These are phyloP conservation scores for Scaptomyza montana DNA, from an alignment of 1,140 invertebrate species.

Conservation along the genomic window DNA sequence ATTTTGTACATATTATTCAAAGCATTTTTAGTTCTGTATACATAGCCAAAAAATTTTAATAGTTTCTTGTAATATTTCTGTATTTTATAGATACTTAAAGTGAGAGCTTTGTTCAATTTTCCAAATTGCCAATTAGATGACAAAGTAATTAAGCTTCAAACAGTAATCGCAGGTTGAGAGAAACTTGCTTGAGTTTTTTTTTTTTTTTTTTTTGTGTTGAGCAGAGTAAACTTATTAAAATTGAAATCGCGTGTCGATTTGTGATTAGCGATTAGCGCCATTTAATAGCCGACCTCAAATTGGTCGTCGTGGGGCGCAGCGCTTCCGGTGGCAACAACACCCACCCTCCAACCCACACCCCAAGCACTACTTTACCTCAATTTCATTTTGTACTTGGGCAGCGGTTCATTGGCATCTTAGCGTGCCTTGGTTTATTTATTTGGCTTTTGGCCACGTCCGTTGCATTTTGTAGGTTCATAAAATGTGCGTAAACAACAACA, in stretches of 20 bases:
- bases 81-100: background rate
- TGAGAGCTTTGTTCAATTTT: background rate
- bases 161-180: slow-evolving; percentile 1
- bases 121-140: slow-evolving; percentile 2
- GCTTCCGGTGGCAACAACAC: slow-evolving; percentile 40
- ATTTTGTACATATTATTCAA: too few relatives aligned
- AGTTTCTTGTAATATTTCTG: too few relatives aligned
- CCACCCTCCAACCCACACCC: background rate
- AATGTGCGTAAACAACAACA: slow-evolving; percentile 18
- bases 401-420: slow-evolving; percentile 43
- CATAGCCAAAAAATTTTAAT: too few relatives aligned
- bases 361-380: too few relatives aligned
- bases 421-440: slow-evolving; percentile 59
- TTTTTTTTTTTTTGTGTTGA: background rate
- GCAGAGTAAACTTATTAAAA: slow-evolving; percentile 52
- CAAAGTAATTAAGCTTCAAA: slow-evolving; percentile 4
- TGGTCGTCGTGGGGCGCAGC: slow-evolving; percentile 43
- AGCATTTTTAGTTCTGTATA: too few relatives aligned
- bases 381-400: background rate
- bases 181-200: slow-evolving; percentile 14
- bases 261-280: slow-evolving; percentile 65
- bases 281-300: slow-evolving; percentile 55
- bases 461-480: slow-evolving; percentile 45
- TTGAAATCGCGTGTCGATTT: slow-evolving; percentile 66
- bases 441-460: slow-evolving; percentile 30